phyloP scores from a whole-genome alignment of 2,888 invertebrate genomes.

The Epinotia ramella region DNA sequence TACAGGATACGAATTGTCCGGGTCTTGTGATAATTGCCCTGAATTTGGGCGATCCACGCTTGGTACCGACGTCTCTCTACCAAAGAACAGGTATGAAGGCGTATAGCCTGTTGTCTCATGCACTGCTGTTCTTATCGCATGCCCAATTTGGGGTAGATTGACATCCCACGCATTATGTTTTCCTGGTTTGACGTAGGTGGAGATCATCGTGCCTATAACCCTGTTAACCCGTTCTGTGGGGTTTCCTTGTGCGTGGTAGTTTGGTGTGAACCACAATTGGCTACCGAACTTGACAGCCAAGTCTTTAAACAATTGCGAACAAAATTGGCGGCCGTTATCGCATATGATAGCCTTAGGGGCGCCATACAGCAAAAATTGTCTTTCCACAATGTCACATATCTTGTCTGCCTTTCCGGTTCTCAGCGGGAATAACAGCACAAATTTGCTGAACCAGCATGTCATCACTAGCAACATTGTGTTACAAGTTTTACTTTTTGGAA shows the following conservation, averaged over 20 bases:
- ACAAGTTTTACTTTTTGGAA: not conserved
- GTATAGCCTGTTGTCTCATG: slow-evolving; percentile 23
- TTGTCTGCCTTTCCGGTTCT: slow-evolving; percentile 41
- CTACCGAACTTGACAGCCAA: slow-evolving; percentile 26
- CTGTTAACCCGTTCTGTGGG: slow-evolving; percentile 58
- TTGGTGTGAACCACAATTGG: slow-evolving; percentile 46
- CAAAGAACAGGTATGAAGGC: slow-evolving; percentile 16
- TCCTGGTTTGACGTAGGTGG: slow-evolving; percentile 48
- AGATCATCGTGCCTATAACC: slow-evolving; percentile 53
- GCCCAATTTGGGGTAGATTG: slow-evolving; percentile 6
- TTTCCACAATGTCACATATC: slow-evolving; percentile 43
- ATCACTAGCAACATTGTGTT: slow-evolving; percentile 9
- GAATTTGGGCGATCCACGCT: slow-evolving; percentile 1
- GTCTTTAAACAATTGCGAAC: slow-evolving; percentile 42
- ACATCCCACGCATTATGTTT: slow-evolving; percentile 45
- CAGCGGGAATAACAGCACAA: not conserved
- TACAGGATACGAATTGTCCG: not conserved
- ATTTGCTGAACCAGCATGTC: slow-evolving; percentile 25
- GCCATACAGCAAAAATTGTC: slow-evolving; percentile 47
- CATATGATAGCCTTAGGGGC: slow-evolving; percentile 44
- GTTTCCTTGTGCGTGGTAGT: slow-evolving; percentile 59
- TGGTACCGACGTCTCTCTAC: slow-evolving; percentile 6
- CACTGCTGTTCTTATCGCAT: slow-evolving; percentile 15
- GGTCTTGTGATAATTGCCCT: not conserved
- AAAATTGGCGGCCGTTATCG: slow-evolving; percentile 50